Evolutionary conservation across 2,888 invertebrate species (phyloP).

Genomic region (Furcula furcula): DNA sequence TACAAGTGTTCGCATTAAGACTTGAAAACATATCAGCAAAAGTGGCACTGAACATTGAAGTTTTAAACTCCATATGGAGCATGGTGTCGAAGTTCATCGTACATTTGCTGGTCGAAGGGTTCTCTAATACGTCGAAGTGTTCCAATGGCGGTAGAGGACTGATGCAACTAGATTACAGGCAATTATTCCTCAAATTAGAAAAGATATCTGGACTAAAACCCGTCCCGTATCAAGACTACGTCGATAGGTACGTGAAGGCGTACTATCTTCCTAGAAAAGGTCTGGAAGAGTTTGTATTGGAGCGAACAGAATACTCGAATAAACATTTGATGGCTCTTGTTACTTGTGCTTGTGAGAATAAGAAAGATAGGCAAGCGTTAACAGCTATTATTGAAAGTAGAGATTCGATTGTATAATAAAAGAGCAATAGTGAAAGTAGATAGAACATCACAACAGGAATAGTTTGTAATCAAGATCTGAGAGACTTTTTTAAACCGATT

Average conservation of each 20-base stretch:
- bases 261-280: conserved; percentile 95
- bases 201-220: conserved; percentile 92
- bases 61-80: conserved; percentile 90
- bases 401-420: too few species aligned
- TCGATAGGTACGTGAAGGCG: conserved; percentile 97
- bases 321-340: conserved; percentile 94
- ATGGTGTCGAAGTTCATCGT: conserved; percentile 93
- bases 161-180: conserved; percentile 99
- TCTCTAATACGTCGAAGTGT: conserved; percentile 95
- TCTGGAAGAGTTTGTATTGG: conserved; percentile 93
- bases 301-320: conserved; percentile 92
- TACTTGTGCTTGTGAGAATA: conserved; percentile 93
- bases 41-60: conserved; percentile 87
- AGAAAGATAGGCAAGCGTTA: conserved; percentile 91
- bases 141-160: conserved; percentile 97
- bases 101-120: conserved; percentile 95
- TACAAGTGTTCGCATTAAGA: conserved; percentile 89
- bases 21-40: conserved; percentile 87
- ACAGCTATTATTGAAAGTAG: conserved; percentile 86
- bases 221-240: conserved; percentile 93
- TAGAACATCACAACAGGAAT: too few species aligned
- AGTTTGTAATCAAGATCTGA: too few species aligned
- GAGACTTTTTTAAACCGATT: too few species aligned
- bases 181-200: conserved; percentile 95
- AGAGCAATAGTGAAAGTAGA: too few species aligned